Evolutionary conservation across 2,888 invertebrate species (phyloP), one percentile per base, ranked within the genome.

Genomic region (Drosophila paranaensis): DNA sequence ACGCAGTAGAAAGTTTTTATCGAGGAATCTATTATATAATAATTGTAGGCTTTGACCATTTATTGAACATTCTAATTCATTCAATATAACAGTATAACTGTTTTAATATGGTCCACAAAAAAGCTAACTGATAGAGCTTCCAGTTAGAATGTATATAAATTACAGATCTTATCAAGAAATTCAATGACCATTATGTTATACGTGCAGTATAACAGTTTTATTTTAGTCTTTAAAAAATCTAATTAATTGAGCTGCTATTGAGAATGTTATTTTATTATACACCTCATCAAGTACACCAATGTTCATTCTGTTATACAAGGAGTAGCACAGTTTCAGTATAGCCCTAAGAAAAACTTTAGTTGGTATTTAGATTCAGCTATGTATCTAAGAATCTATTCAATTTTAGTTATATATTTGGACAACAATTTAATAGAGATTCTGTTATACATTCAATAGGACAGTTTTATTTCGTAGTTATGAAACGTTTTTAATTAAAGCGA

Each of bases 391-490:
- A 11, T 48, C 5, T 5, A 20, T n/a, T n/a, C 0, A 30, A 10
- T 16, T 5, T 48, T 10, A 0, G 10, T 10, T 48, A 2, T 0
- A 11, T 2, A 20, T 20, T 20, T 43, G 5, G 16, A 11, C 8
- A 5, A 20, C 2, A 16, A 13, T 11, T 42, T 42, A 42, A 42
- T 16, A 25, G 25, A 11, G 2, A 0, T 30, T 48, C 51, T 35
- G 20, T 35, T 50, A 50, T 46, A 27, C 27, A 8, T 46, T 8
- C 25, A 27, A 27, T 46, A 27, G 6, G 2, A 46, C 43, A 43
- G 20, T 20, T 20, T 43, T 43, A 6, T 6, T 16, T 16, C 3
- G 61, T 70, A 61, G 65, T 46, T 68, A 61, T 60, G 40, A 42
- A 33, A 48, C 33, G 42, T 42, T 16, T 33, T 56, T 56, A 16